Percentiles rank a stretch among this genome's conserved stretches.
Conservation (phyloP, 1,140 invertebrate species). For the Colletes latitarsis region DNA sequence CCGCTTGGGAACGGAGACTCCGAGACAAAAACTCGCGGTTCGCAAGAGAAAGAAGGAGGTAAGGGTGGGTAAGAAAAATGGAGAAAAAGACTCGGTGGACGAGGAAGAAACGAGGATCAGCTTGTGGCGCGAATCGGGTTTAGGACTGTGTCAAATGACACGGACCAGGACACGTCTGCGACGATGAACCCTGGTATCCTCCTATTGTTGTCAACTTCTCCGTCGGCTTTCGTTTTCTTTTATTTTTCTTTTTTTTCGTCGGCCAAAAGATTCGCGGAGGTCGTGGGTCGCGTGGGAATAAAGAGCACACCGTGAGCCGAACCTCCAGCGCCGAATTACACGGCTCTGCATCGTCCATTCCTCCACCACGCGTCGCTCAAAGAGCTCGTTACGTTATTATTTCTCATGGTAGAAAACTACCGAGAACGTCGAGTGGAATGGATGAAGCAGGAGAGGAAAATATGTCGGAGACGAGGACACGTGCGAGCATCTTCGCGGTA, state of each 20-base stretch:
- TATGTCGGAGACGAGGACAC: slow-evolving; percentile 37
- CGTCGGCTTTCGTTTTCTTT: not conserved
- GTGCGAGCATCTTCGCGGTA: slow-evolving; percentile 47
- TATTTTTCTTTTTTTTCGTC: slow-evolving; percentile 18
- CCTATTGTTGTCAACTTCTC: slow-evolving; percentile 23
- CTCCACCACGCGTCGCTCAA: slow-evolving; percentile 5
- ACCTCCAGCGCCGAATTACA: slow-evolving; percentile 70
- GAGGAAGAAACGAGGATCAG: slow-evolving; percentile 61
- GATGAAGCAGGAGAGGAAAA: no score
- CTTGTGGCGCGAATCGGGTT: slow-evolving; percentile 76
- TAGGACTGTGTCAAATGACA: slow-evolving; percentile 80
- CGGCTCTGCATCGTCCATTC: slow-evolving; percentile 59
- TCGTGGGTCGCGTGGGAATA: slow-evolving; percentile 74
- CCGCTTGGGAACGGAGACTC: slow-evolving; percentile 56
- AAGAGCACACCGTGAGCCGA: slow-evolving; percentile 67
- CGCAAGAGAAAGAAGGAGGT: slow-evolving; percentile 28
- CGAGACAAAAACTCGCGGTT: slow-evolving; percentile 56
- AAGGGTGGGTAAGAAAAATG: not conserved
- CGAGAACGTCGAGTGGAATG: no score
- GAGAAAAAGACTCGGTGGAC: slow-evolving; percentile 35
- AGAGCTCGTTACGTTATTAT: not conserved
- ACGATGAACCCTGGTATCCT: slow-evolving; percentile 49
- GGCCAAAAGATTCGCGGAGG: slow-evolving; percentile 51
- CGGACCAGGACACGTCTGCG: slow-evolving; percentile 44
- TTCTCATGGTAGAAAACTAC: not conserved